Evolutionary conservation across 2,113 vertebrate species (phyloP).

Genomic region (Tor tambroides): DNA sequence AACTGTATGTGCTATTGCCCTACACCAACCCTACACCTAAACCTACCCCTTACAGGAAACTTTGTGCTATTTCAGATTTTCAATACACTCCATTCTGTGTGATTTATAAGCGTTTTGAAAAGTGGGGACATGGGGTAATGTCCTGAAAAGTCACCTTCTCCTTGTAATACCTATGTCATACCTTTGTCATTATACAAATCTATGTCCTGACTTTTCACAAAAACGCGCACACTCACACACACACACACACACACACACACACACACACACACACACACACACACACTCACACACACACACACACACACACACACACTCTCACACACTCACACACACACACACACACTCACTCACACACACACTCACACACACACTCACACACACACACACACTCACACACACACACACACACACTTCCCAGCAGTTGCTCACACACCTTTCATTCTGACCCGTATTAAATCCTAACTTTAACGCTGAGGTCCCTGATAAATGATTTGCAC

Average conservation of each 20-base stretch:
- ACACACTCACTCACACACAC: neutral
- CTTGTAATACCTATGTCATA: too few species aligned
- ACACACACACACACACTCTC: conserved; percentile 7
- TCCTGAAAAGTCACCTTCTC: too few species aligned
- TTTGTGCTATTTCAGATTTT: too few species aligned
- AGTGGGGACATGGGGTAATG: too few species aligned
- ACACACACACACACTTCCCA: neutral
- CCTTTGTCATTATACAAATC: too few species aligned
- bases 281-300: conserved; percentile 32
- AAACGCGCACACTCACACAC: conserved; percentile 39
- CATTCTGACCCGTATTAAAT: neutral
- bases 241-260: neutral
- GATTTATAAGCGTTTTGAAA: too few species aligned
- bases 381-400: conserved; percentile 43
- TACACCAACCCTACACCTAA: too few species aligned
- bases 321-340: conserved; percentile 31
- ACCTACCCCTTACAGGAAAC: too few species aligned
- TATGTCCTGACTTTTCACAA: too few species aligned
- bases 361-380: conserved; percentile 16
- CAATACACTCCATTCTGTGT: too few species aligned
- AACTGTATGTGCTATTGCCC: too few species aligned
- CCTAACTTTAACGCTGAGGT: neutral
- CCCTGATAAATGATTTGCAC: neutral
- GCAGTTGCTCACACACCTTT: conserved; percentile 1
- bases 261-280: neutral